Base-by-base conservation (phyloP, 2,113 vertebrate genomes). In the Capreolus pygargus region DNA sequence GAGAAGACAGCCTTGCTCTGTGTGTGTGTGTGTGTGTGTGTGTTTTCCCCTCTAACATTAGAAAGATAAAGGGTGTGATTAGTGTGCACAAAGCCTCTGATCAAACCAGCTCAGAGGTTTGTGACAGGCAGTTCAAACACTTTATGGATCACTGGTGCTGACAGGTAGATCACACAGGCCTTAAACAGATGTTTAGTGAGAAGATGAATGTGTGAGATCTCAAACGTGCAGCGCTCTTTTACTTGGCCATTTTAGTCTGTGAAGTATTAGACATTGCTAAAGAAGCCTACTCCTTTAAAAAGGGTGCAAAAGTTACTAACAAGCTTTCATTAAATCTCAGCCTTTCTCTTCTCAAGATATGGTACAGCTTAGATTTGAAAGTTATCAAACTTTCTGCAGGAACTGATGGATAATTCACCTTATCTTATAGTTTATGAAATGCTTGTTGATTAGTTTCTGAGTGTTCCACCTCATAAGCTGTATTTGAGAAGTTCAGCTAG, bases 161-260 rank as follows among this genome's bases (percentile, higher is more conserved):
- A 99, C 98, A 99, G 98, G 98, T 98, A 98, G 98, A 99, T 99
- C 99, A 99, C 98, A 99, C 98, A 96, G 97, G 98, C 98, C 98
- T 99, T 99, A 99, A 99, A 98, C 99, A 99, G 98, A 98, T 99
- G 98, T 99, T 99, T 99, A 99, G 98, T 87, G 89, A 96, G 97
- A 98, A 99, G 98, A 98, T 98, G 98, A 98, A 99, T 98, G 98
- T 86, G 76, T 97, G 98, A 96, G 95, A 98, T 98, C 97, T 98
- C 98, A 98, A 86, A 98, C 95, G 33, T 14, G 78, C 96, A 95
- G 96, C 4, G 58, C 91, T 98, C 97, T 98, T 98, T 98, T 97
- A 91, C 98, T 95, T 94, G 98, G 91, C 96, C 98, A 95, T 98
- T 98, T 74, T 81, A 94, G 94, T 94, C 97, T 98, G 96, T 98